Evolutionary conservation across 1,140 invertebrate genomes (phyloP).

Genomic region (Drosophila seguyi): DNA sequence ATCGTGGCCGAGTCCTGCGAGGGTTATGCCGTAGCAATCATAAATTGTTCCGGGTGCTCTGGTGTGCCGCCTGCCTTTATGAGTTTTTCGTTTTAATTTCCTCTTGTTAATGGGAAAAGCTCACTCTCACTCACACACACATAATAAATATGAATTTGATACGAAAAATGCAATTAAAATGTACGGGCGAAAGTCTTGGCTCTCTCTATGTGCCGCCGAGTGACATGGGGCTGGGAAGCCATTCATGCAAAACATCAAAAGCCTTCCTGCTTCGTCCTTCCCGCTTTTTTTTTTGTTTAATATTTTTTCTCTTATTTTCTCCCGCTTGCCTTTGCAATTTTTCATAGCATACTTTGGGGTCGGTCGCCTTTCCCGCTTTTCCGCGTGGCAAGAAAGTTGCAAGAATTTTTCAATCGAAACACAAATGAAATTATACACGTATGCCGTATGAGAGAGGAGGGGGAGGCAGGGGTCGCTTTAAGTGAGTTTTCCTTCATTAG

Average conservation of each 20-base stretch:
- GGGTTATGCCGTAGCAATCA: constrained; percentile 40
- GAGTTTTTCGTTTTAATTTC: constrained; percentile 79
- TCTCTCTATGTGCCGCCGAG: neutral
- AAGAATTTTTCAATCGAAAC: constrained; percentile 68
- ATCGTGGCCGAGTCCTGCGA: neutral
- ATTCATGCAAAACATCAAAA: constrained; percentile 82
- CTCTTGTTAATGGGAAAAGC: constrained; percentile 74
- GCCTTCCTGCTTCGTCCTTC: constrained; percentile 29
- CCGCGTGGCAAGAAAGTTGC: constrained; percentile 16
- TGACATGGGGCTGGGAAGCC: constrained; percentile 35
- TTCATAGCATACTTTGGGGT: constrained; percentile 53
- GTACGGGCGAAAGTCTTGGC: constrained; percentile 43
- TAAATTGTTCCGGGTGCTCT: constrained; percentile 60
- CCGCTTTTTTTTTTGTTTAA: neutral
- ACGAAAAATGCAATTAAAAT: constrained; percentile 81
- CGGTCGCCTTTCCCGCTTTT: neutral
- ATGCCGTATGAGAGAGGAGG: constrained; percentile 13
- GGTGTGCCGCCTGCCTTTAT: constrained; percentile 48
- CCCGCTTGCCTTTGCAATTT: constrained; percentile 45
- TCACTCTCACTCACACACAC: constrained; percentile 31
- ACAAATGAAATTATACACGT: constrained; percentile 69
- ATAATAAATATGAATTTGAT: constrained; percentile 81
- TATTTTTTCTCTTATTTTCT: constrained; percentile 1
- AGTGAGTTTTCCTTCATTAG: constrained; percentile 64
- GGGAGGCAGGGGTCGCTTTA: constrained; percentile 28